phyloP scores from a whole-genome alignment of 2,113 vertebrate species.

The Phrynosoma blainvillii region DNA sequence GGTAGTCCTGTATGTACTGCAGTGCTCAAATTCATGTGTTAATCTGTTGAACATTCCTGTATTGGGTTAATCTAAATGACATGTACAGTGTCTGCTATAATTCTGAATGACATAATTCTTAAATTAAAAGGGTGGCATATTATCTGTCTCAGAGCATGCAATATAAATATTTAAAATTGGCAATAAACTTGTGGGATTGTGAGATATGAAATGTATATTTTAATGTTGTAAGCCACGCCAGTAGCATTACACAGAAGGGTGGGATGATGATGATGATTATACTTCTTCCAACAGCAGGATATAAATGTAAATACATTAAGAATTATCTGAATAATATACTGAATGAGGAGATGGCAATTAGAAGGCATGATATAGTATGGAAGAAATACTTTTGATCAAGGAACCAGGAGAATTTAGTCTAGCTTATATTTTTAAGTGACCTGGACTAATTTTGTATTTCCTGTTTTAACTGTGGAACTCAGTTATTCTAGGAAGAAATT shows the following conservation, averaged over 20 bases:
- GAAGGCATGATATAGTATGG: background rate
- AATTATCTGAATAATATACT: background rate
- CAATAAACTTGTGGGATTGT: background rate
- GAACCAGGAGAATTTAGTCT: background rate
- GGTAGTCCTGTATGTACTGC: background rate
- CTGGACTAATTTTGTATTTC: background rate
- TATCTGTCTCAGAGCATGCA: conserved; percentile 25
- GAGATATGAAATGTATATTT: too few species aligned
- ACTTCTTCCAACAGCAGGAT: background rate
- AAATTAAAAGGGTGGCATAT: background rate
- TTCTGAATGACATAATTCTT: background rate
- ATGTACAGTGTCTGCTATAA: background rate
- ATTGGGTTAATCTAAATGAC: background rate
- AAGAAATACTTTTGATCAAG: background rate
- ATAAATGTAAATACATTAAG: background rate
- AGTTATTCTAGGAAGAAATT: background rate
- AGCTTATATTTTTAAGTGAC: background rate
- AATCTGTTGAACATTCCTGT: background rate
- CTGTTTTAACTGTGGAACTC: background rate
- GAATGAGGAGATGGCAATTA: conserved; percentile 8
- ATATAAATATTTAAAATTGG: conserved; percentile 1
- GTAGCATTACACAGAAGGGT: too few species aligned
- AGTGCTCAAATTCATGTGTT: background rate
- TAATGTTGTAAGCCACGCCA: too few species aligned
- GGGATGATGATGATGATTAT: too few species aligned